Evolutionary conservation across 2,113 vertebrate genomes (phyloP), one percentile per base, ranked within the genome.

Genomic region (Climacteris rufus): DNA sequence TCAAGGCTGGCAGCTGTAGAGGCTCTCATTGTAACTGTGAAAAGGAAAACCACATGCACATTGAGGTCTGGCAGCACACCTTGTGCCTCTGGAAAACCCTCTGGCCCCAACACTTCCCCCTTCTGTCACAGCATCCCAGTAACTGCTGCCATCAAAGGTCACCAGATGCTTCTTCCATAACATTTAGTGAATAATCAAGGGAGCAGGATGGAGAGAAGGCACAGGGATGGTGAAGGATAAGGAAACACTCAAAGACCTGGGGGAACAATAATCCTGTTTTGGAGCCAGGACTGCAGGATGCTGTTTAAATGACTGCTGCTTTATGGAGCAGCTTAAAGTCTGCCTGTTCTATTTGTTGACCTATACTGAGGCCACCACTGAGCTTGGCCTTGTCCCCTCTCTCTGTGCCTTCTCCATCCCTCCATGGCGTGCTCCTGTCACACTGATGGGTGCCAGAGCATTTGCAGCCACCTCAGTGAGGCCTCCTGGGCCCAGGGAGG

Each of bases 11-110:
- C 79, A 80, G 61, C 57, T 42, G 28, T 5, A 30, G 69, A 50
- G 6, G 27, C 40, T 9, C n/a, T 63, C 1, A 2, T 4, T 70
- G 16, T 30, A 30, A 53, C 15, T 19, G 50, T n/a, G 60, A 33
- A 35, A 74, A 83, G 66, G 35, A 49, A 82, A 93, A 15, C 3
- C 0, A 6, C 0, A 7, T 0, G 0, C 25, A n/a, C 1, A 0
- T 0, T 6, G 45, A 56, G n/a, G 45, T 53, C 83, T 83, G 87
- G 81, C 78, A 80, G 80, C 50, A 40, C 47, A 69, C 59, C 71
- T 44, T 47, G 30, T 5, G 2, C 3, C 7, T 54, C 76, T 70
- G 47, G 44, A 82, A 87, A 77, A 52, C 72, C 33, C 69, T 49
- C 27, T 0, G 1, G 64, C 81, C 70, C 68, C 70, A 23, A 64